phyloP scores from a whole-genome alignment of 1,140 invertebrate species.

The Microplitis demolitor region DNA sequence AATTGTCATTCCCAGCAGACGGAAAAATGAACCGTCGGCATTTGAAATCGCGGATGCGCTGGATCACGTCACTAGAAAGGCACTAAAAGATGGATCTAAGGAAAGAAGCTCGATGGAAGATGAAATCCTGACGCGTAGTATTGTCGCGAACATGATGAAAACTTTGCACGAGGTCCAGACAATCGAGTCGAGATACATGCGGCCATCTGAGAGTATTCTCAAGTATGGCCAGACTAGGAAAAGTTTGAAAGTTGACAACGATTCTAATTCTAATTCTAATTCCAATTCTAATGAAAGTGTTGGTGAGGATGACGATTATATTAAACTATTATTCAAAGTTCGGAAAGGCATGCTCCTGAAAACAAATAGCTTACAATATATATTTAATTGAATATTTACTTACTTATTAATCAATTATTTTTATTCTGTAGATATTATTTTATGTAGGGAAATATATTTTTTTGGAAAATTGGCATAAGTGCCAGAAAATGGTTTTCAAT shows the following conservation, averaged over 20 bases:
- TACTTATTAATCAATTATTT: not conserved
- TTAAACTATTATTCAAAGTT: conserved; percentile 11
- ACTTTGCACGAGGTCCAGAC: conserved; percentile 15
- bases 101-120: conserved; percentile 22
- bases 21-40: conserved; percentile 3
- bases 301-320: not conserved
- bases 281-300: not conserved
- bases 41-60: conserved; percentile 31
- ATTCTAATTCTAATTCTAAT: not conserved
- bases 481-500: too few species aligned
- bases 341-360: not conserved
- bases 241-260: not conserved
- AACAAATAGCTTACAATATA: not conserved
- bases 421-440: not conserved
- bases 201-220: not conserved
- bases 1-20: conserved; percentile 21
- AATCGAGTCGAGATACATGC: not conserved
- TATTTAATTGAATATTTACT: not conserved
- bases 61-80: conserved; percentile 32
- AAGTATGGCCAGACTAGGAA: not conserved
- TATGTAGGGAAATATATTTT: too few species aligned
- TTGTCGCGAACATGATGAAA: conserved; percentile 36
- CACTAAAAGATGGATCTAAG: conserved; percentile 1
- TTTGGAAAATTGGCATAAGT: too few species aligned
- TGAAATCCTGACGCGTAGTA: conserved; percentile 31